Base-by-base conservation (phyloP, 2,797 vertebrate species). In the Ibycter americanus region DNA sequence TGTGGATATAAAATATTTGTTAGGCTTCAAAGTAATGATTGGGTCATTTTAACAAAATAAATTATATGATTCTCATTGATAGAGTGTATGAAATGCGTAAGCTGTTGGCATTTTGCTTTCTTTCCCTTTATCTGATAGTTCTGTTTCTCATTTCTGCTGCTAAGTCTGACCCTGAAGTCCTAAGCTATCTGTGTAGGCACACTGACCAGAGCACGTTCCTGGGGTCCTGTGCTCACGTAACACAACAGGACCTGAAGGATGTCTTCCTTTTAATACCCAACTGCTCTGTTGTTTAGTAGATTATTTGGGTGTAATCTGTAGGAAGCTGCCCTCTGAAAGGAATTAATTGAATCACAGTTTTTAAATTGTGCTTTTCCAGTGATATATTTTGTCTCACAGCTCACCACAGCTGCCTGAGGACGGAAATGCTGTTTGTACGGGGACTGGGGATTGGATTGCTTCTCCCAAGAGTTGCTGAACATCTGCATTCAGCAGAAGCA, bases 271-370 rank as follows among this genome's bases (percentile, higher is more conserved):
- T n/a, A 67, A 61, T 36, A 70, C 9, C 32, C 73, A 70, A 46
- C 5, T 29, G 6, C 26, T 65, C 1, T 26, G 29, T 13, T 17
- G 4, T 66, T 81, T 36, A 80, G 2, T 54, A 32, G 0, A 0
- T 52, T 58, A n/a, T 46, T 55, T 80, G 36, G 8, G 9, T 90
- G 16, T 51, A 80, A 68, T 68, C 62, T 79, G 23, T 14, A 87
- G 52, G 14, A 91, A 83, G 17, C 4, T 25, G 25, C 4, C n/a
- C 8, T 22, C 20, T 9, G 5, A 68, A 90, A 73, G 19, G 77
- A 70, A 58, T 61, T 36, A 49, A 61, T 44, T 68, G 29, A 89
- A 77, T 73, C 26, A 40, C 9, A 10, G 47, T 6, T 55, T 72
- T 83, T 65, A 83, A 83, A 82, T 40, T 1, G 0, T 31, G 7